These are phyloP conservation scores for Oeneis ivallda DNA, from an alignment of 2,888 invertebrate genomes.

Conservation along the genomic window DNA sequence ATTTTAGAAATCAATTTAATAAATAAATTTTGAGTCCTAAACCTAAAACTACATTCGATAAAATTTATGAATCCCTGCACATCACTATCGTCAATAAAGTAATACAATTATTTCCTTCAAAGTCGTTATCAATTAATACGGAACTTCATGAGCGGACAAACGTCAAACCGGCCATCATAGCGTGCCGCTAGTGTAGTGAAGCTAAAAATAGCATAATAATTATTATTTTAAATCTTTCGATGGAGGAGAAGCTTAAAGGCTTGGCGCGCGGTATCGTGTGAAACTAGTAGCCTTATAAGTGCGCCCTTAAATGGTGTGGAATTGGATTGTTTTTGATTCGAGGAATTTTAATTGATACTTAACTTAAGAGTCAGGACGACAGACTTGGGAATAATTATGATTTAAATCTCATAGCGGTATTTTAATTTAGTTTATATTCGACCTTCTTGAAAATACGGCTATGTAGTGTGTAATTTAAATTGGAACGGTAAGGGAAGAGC, in stretches of 20 bases:
- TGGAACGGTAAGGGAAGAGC: too few relatives aligned
- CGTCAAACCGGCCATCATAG: too few relatives aligned
- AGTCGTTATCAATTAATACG: too few relatives aligned
- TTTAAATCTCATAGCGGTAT: slow-evolving; percentile 10
- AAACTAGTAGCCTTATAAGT: slow-evolving; percentile 30
- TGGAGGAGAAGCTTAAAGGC: neutral
- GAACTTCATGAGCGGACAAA: too few relatives aligned
- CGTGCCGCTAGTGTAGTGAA: neutral
- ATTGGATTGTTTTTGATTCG: slow-evolving; percentile 33
- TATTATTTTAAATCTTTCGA: slow-evolving; percentile 5
- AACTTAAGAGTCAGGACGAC: neutral
- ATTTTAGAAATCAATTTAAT: too few relatives aligned
- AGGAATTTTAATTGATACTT: slow-evolving; percentile 33
- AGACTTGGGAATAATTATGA: neutral
- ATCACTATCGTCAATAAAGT: too few relatives aligned
- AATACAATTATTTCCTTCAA: too few relatives aligned
- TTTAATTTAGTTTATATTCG: slow-evolving; percentile 12
- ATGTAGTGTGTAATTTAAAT: too few relatives aligned
- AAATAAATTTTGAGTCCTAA: too few relatives aligned
- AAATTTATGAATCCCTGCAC: too few relatives aligned
- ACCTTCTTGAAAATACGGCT: neutral
- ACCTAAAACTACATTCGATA: too few relatives aligned
- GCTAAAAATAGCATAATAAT: neutral
- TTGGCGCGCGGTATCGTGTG: slow-evolving; percentile 29
- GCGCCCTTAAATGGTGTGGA: slow-evolving; percentile 31